Percentiles rank a stretch among this genome's conserved stretches.
These are phyloP conservation scores for Daboia siamensis DNA, from an alignment of 2,113 vertebrate species.

Conservation along the genomic window DNA sequence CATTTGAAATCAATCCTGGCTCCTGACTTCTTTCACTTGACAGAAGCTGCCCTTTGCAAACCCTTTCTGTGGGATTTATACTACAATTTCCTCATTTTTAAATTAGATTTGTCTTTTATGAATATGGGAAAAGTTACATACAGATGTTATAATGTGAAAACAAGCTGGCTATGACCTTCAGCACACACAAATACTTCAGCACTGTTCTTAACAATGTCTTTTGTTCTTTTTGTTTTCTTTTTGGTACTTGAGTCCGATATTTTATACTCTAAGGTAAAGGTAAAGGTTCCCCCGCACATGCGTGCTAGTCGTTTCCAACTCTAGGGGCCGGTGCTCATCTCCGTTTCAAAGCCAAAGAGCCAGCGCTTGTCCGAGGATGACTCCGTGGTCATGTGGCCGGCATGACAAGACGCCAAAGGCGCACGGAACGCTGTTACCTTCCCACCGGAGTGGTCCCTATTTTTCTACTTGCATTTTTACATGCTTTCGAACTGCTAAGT, in stretches of 20 bases:
- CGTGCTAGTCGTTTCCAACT: no score
- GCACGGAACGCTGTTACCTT: no score
- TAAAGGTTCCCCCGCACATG: no score
- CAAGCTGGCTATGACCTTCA: not conserved
- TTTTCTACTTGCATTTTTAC: no score
- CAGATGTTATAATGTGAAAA: not conserved
- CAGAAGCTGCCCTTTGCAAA: not conserved
- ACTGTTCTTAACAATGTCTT: not conserved
- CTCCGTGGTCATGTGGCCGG: no score
- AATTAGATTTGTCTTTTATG: not conserved
- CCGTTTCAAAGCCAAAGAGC: no score
- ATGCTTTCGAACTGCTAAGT: no score
- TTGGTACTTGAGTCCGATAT: not conserved
- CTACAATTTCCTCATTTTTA: not conserved
- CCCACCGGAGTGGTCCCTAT: no score
- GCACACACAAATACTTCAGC: not conserved
- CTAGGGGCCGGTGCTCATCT: no score
- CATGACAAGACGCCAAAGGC: no score
- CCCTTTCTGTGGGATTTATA: not conserved
- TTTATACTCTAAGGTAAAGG: not conserved
- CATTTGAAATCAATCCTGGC: not conserved
- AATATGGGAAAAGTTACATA: not conserved
- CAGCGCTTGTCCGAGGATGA: no score
- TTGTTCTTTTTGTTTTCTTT: not conserved
- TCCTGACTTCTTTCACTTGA: not conserved